Percentiles rank a stretch among this genome's conserved stretches.
These are phyloP conservation scores for Ophion obscuratus DNA, from an alignment of 2,888 invertebrate genomes.

Conservation along the genomic window DNA sequence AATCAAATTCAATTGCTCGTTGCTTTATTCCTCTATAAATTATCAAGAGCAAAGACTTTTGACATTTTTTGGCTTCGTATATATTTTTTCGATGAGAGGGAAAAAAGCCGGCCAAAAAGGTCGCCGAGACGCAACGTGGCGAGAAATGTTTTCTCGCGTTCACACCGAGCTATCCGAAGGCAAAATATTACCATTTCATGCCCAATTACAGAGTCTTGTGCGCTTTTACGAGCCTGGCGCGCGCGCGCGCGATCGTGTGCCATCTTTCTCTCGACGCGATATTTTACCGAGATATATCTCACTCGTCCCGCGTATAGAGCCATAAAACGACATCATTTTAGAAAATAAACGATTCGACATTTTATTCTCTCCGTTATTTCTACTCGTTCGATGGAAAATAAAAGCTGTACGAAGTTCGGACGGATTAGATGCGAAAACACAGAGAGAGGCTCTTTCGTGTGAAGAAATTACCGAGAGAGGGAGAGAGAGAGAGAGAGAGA, in stretches of 20 bases:
- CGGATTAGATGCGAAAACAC: not conserved
- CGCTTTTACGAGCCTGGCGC: conserved; percentile 66
- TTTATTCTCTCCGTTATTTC: not conserved
- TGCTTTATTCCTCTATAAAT: not conserved
- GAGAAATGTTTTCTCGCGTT: conserved; percentile 4
- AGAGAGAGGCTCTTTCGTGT: not conserved
- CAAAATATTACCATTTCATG: conserved; percentile 79
- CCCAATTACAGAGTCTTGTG: conserved; percentile 78
- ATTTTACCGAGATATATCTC: not conserved
- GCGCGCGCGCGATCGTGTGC: conserved; percentile 1
- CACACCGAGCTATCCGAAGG: conserved; percentile 9
- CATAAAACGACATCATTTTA: conserved; percentile 21
- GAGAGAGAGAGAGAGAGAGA: not conserved
- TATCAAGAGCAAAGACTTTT: too few species aligned
- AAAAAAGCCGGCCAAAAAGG: too few species aligned
- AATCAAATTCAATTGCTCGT: not conserved
- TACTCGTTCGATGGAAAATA: not conserved
- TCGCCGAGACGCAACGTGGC: too few species aligned
- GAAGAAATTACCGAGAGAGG: conserved; percentile 21
- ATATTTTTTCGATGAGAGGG: too few species aligned
- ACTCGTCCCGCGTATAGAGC: not conserved
- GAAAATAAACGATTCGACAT: not conserved
- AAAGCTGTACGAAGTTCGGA: not conserved
- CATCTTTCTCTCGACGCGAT: conserved; percentile 16
- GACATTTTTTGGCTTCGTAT: not conserved